Base-by-base conservation (phyloP, 2,888 invertebrate genomes). In the Megamerina dolium region DNA sequence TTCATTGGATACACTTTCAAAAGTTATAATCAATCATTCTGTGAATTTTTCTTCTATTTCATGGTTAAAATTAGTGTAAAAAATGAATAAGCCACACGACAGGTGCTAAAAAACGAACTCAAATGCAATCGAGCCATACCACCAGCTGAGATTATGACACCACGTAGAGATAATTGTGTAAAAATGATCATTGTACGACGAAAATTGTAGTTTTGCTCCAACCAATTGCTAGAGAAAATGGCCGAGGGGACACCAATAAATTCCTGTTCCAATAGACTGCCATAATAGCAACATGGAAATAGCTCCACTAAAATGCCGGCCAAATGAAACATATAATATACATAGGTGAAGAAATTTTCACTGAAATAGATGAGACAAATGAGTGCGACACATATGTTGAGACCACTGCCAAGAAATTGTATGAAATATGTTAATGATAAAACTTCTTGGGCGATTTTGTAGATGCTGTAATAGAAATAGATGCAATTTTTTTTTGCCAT, bases 151-250 rank as follows among this genome's bases (percentile, higher is more conserved):
- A 52, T 30, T 1, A 45, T 51, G 9, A 51, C 17, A 14, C 46
- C 44, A 3, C 43, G 35, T 20, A 51, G 16, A 3, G 50, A 26
- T 9, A 46, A 26, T 20, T 54, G 42, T 5, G 27, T 41, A 32
- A 56, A 54, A 5, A 51, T 46, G 3, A 48, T n/a, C 5, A 49
- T 2, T 36, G 37, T 48, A 16, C 32, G 41, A 2, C 47, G 51
- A 37, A 42, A 53, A 9, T 31, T 36, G 5, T 35, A 36, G 13
- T 41, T 19, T 40, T 53, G 54, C 1, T 23, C 29, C 9, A 32
- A 18, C 53, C 56, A 56, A 20, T 56, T 56, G 20, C 52, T 50
- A 12, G 31, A 46, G 21, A 52, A 55, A 14, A 54, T 54, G 2
- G 54, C 51, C 45, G 51, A 48, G 2, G 51, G 37, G 5, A 55